Evolutionary conservation across 2,888 invertebrate species (phyloP).

Genomic region (Chironomus tentans): DNA sequence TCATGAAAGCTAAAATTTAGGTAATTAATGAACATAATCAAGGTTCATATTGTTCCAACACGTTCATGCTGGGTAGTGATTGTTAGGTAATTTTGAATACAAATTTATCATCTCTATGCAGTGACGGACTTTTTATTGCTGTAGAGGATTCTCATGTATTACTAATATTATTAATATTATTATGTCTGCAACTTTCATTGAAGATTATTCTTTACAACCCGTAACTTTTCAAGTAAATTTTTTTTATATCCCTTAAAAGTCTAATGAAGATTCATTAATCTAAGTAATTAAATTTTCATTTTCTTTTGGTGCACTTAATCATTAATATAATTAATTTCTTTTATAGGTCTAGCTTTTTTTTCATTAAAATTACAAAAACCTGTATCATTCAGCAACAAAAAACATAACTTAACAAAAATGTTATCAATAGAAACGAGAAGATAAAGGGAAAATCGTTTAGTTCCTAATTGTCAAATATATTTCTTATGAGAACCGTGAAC

Average conservation of each 20-base stretch:
- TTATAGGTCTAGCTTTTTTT: background rate
- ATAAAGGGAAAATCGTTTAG: background rate
- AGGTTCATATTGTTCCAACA: too few species aligned
- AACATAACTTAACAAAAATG: background rate
- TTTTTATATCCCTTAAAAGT: background rate
- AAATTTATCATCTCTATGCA: too few species aligned
- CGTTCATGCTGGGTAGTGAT: too few species aligned
- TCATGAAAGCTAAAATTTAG: background rate
- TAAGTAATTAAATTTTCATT: background rate
- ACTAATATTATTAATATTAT: too few species aligned
- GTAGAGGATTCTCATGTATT: too few species aligned
- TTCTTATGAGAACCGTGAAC: background rate
- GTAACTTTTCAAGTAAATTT: conserved; percentile 13
- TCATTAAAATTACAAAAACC: background rate
- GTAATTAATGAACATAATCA: background rate
- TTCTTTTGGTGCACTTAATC: background rate
- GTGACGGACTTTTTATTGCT: too few species aligned
- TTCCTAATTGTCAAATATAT: background rate
- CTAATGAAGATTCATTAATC: background rate
- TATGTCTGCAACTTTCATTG: background rate
- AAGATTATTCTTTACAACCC: conserved; percentile 14
- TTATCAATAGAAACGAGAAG: background rate
- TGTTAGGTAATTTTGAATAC: too few species aligned
- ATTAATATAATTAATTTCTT: background rate
- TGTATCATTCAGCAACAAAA: background rate